Base-by-base conservation (phyloP, 2,113 vertebrate species). In the Monarcha castaneiventris region DNA sequence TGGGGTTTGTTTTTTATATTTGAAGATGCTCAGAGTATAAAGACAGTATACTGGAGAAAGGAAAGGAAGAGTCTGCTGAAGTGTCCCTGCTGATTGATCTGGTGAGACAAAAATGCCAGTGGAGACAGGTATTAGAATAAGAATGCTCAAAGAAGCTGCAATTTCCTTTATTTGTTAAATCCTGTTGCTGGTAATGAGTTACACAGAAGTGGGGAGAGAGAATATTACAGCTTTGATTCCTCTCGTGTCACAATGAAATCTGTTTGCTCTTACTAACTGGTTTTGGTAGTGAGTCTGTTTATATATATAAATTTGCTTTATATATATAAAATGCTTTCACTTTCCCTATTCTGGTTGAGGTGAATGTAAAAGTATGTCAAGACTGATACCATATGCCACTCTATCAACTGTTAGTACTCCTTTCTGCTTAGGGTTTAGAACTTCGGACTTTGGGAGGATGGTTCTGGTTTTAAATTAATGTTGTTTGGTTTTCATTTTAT, bases 241-340 rank as follows among this genome's bases (percentile, higher is more conserved):
- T 82, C 41, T 59, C 91, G 49, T 92, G 94, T 95, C 90, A 81
- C 23, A n/a, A 75, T 96, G 96, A 94, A 93, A 96, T 67, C 67
- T 76, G 25, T 89, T 98, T 93, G 59, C 90, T 97, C 96, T 97
- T 96, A 97, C 87, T 97, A 73, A 96, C 94, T 97, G 94, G 78
- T 97, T 97, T 95, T 89, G 84, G 84, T 98, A 98, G 97, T 85
- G 97, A 97, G 94, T 96, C 95, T 94, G 94, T 97, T 98, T 98
- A 97, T 97, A 97, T 97, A 97, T 96, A 96, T 93, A 96, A 96
- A 94, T 79, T 72, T 74, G 51, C 75, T 97, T 97, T 98, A 98
- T 98, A 98, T 97, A 98, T 98, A 98, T 97, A 97, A 98, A 98
- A 95, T 89, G 86, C 95, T 98, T 97, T 98, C 96, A 97, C 96